These are phyloP conservation scores for Stegodyphus mimosarum DNA, from an alignment of 1,140 invertebrate genomes.

Conservation along the genomic window DNA sequence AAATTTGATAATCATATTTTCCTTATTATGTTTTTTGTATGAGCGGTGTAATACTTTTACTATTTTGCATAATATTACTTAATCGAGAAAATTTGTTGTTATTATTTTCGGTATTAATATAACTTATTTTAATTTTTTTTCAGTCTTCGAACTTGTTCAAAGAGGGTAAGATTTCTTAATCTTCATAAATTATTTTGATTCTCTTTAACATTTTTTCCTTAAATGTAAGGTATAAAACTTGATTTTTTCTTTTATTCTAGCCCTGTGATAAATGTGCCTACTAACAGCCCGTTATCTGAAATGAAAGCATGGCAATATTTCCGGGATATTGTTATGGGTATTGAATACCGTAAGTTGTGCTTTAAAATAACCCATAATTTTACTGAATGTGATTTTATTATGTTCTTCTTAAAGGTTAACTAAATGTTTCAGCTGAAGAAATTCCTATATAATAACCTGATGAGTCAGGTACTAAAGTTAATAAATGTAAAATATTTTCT, in stretches of 20 bases:
- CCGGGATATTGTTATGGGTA: slow-evolving; percentile 88
- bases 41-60: too few relatives aligned
- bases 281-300: slow-evolving; percentile 83
- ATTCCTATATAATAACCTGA: not conserved
- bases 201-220: too few relatives aligned
- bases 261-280: slow-evolving; percentile 89
- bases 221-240: not conserved
- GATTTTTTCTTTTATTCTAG: slow-evolving; percentile 69
- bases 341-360: slow-evolving; percentile 90
- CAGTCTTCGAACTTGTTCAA: slow-evolving; percentile 72
- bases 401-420: not conserved
- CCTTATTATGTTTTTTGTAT: too few relatives aligned
- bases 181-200: not conserved
- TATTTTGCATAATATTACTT: too few relatives aligned
- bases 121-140: slow-evolving; percentile 63
- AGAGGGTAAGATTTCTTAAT: slow-evolving; percentile 67
- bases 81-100: too few relatives aligned
- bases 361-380: not conserved
- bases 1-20: too few relatives aligned
- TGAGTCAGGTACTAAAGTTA: too few relatives aligned
- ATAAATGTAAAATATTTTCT: too few relatives aligned
- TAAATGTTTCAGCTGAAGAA: not conserved
- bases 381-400: too few relatives aligned
- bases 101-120: too few relatives aligned
- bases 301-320: slow-evolving; percentile 90